Evolutionary conservation across 2,888 invertebrate species (phyloP).

Genomic region (Diadegma fenestrale): DNA sequence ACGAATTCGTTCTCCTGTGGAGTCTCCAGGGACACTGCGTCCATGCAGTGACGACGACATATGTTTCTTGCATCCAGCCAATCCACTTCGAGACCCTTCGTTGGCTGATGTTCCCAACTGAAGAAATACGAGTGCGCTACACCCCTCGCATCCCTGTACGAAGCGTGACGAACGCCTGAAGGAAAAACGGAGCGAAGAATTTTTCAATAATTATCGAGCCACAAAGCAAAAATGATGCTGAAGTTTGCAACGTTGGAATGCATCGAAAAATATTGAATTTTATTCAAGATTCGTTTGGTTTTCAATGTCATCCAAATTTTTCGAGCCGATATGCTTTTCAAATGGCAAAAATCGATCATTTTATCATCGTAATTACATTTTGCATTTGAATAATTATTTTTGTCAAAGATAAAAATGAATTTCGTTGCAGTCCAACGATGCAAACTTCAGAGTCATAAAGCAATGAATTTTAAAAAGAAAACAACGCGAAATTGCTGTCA

Average conservation of each 20-base stretch:
- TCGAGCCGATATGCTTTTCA: too few species aligned
- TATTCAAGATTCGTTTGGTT: too few species aligned
- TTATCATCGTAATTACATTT: too few species aligned
- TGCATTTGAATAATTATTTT: too few species aligned
- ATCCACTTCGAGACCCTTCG: conserved; percentile 93
- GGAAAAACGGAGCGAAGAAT: conserved; percentile 38
- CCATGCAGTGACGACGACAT: conserved; percentile 97
- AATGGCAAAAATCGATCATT: too few species aligned
- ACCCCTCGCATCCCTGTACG: conserved; percentile 94
- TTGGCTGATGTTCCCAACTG: conserved; percentile 95
- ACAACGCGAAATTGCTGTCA: background rate
- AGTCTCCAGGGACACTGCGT: conserved; percentile 95
- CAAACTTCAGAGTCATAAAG: too few species aligned
- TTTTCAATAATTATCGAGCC: background rate
- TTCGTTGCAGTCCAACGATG: too few species aligned
- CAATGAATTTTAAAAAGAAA: background rate
- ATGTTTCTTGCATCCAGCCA: conserved; percentile 97
- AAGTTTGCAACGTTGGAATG: too few species aligned
- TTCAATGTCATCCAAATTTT: too few species aligned
- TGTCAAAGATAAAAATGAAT: too few species aligned
- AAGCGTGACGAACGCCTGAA: conserved; percentile 94
- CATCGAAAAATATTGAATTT: too few species aligned
- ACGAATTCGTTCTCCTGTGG: conserved; percentile 96
- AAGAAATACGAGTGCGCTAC: conserved; percentile 97
- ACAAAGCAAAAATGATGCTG: too few species aligned